These are phyloP conservation scores for Natator depressus DNA, from an alignment of 2,113 vertebrate species.

Conservation along the genomic window DNA sequence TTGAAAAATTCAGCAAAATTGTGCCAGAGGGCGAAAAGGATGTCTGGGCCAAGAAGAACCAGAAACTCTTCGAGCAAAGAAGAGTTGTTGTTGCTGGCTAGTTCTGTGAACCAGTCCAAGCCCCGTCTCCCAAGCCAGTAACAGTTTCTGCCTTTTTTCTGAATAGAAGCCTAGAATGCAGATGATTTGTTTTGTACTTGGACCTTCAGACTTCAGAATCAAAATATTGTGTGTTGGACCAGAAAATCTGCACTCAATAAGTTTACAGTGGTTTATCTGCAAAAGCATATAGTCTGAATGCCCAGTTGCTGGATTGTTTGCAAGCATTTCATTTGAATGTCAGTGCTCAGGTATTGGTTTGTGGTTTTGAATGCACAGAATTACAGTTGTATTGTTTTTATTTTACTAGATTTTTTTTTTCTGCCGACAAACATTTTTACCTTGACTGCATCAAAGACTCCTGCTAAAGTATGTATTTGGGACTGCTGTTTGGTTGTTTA, in stretches of 20 bases:
- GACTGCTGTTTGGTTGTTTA: not conserved
- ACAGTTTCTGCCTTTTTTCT: not conserved
- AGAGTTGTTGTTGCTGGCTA: not conserved
- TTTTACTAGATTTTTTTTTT: not conserved
- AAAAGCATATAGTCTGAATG: not conserved
- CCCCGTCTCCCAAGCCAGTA: not conserved
- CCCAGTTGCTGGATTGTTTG: not conserved
- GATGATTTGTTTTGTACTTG: not conserved
- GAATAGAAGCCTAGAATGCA: not conserved
- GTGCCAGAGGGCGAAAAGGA: not conserved
- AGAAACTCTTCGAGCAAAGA: not conserved
- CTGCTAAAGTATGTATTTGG: not conserved
- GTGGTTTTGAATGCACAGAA: not conserved
- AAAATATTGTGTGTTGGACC: not conserved
- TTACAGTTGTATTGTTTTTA: not conserved
- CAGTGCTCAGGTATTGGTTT: not conserved
- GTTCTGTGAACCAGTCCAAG: not conserved
- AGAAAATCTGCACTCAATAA: not conserved
- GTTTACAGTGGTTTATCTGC: not conserved
- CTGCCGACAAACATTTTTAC: not conserved
- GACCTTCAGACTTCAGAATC: not conserved
- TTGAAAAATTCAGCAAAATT: not conserved
- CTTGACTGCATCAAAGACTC: not conserved
- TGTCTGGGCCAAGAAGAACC: not conserved
- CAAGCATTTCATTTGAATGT: not conserved